Conservation (phyloP, 2,797 vertebrate species). For the Lates japonicus region DNA sequence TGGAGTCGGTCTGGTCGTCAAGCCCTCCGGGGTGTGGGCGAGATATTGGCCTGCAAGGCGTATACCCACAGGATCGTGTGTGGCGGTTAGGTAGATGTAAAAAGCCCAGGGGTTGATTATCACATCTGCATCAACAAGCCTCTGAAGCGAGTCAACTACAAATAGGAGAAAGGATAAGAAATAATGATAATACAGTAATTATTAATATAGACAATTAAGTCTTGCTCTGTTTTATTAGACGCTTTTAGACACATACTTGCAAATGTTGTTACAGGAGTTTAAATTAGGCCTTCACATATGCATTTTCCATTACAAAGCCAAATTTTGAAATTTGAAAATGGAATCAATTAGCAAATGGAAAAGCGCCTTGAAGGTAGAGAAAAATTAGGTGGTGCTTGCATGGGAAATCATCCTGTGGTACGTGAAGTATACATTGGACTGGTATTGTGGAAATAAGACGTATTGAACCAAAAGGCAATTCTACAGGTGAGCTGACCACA, state of each 20-base stretch:
- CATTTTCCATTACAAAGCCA: too few species aligned
- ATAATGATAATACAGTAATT: slow-evolving; percentile 14
- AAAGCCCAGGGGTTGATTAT: slow-evolving; percentile 97
- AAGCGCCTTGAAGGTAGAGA: too few species aligned
- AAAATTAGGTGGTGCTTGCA: slow-evolving; percentile 13
- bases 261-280: background rate
- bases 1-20: slow-evolving; percentile 95
- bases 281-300: slow-evolving; percentile 3
- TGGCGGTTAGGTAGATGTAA: slow-evolving; percentile 98
- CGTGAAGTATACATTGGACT: slow-evolving; percentile 52
- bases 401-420: slow-evolving; percentile 38
- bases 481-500: slow-evolving; percentile 78
- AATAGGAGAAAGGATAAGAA: slow-evolving; percentile 40
- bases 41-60: slow-evolving; percentile 97
- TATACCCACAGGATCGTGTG: slow-evolving; percentile 98
- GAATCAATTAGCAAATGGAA: slow-evolving; percentile 27
- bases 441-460: slow-evolving; percentile 69
- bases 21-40: slow-evolving; percentile 96
- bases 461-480: slow-evolving; percentile 69
- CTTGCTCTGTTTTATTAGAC: background rate
- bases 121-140: slow-evolving; percentile 94
- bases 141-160: slow-evolving; percentile 93
- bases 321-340: slow-evolving; percentile 16
- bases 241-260: background rate
- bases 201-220: background rate